Evolutionary conservation across 2,113 vertebrate species (phyloP).

Genomic region (Danio rerio): GRCz12tu NC_133198.1:24514501-24515000

Average conservation of each 20-base stretch:
- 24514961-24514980: conserved; percentile 6
- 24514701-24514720: not conserved
- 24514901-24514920: conserved; percentile 19
- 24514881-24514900: conserved; percentile 22
- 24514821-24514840: not conserved
- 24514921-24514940: conserved; percentile 29
- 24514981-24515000: conserved; percentile 15
- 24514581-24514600: not conserved
- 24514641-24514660: not conserved
- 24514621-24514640: not conserved
- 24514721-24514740: conserved; percentile 1
- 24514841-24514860: conserved; percentile 20
- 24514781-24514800: conserved; percentile 4
- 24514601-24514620: not conserved
- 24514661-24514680: conserved; percentile 1
- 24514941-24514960: not conserved
- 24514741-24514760: conserved; percentile 4
- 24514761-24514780: not conserved
- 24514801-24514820: conserved; percentile 2
- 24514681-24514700: not conserved
- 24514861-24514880: conserved; percentile 29
- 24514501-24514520: too few relatives aligned
- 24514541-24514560: too few relatives aligned
- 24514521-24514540: too few relatives aligned
- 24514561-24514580: too few relatives aligned